Base-by-base conservation (phyloP, 2,113 vertebrate species). In the Toxostoma redivivum region DNA sequence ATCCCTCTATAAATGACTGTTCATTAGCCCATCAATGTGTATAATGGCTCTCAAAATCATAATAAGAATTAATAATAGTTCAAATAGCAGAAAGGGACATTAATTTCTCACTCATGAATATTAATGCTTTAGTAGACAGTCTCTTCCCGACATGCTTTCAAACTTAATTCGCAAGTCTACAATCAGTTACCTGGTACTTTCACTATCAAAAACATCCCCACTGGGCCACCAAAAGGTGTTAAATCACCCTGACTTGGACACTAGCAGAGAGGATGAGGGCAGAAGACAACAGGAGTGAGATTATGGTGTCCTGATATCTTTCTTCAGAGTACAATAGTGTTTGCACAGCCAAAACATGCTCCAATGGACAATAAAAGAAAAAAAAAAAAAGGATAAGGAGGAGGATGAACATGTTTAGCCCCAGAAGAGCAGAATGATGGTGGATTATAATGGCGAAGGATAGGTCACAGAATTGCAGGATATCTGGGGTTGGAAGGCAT, bases 11-110 rank as follows among this genome's bases (percentile, higher is more conserved):
- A 97, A 97, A 94, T 95, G 91, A 93, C 90, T 97, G 95, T 96
- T 98, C 95, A 96, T 95, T 98, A 92, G 95, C 81, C 90, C 96
- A 96, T 93, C 96, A 97, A 95, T 90, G 94, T 92, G 53, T 66
- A 97, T 93, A 95, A 97, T 96, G 92, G 96, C 77, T 97, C 97
- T 96, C 92, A 97, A 94, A 96, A 97, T 95, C 69, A 95, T 94
- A 96, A 96, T 94, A 95, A 95, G 95, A 97, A 97, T 97, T 97
- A 97, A 97, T 94, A 97, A 94, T 95, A 97, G 94, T 97, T 97
- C 95, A 97, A 97, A 97, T 51, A 96, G 80, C 81, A 97, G 88
- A 96, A 97, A 95, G 65, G 85, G 94, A 76, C 93, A 97, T 97
- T 97, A 96, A 94, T 96, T 97, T 97, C 84, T 97, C 92, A 54